Evolutionary conservation across 1,140 invertebrate genomes (phyloP), one percentile per base, ranked within the genome.

Genomic region (Apis cerana): DNA sequence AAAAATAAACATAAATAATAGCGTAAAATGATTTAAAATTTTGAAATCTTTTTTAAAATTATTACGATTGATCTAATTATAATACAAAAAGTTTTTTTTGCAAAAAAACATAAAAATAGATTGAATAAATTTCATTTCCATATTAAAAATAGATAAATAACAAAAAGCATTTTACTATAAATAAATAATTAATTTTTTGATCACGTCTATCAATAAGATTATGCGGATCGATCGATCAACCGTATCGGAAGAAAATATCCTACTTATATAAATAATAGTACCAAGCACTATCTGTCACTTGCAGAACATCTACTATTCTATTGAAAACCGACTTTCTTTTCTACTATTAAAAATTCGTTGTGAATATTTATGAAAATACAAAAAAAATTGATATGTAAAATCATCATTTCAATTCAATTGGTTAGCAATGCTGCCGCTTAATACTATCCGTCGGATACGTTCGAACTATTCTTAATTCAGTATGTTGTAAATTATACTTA

Each of bases 211-310:
- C 76, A 15, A 69, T n/a, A 15, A 1, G 2, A 78, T 78, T 69
- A 78, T 59, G 58, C 65, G 50, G 33, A 74, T 80, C 61, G 79
- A 80, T 80, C 61, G 59, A 27, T 23, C 58, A 58, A 74, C 21
- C 50, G 59, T 72, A 62, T 72, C 69, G n/a, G 2, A 81, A 75
- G 72, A 67, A 82, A 68, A 76, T 82, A 56, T 69, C 43, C 43
- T 33, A 48, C 54, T 75, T 81, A 68, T 17, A 7, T 80, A 74
- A 80, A 7, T 80, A 74, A 80, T 69, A 54, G 19, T 61, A 64
- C 19, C 27, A 62, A 65, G 69, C 69, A 27, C 27, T 52, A 75
- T 76, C 80, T 75, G 64, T 76, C 80, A 76, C 54, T 50, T 1
- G 17, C 10, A n/a, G 13, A 56, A 21, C 33, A 5, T 43, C 23